Conservation (phyloP, 2,888 invertebrate genomes). For the Lithophane semibrunnea region DNA sequence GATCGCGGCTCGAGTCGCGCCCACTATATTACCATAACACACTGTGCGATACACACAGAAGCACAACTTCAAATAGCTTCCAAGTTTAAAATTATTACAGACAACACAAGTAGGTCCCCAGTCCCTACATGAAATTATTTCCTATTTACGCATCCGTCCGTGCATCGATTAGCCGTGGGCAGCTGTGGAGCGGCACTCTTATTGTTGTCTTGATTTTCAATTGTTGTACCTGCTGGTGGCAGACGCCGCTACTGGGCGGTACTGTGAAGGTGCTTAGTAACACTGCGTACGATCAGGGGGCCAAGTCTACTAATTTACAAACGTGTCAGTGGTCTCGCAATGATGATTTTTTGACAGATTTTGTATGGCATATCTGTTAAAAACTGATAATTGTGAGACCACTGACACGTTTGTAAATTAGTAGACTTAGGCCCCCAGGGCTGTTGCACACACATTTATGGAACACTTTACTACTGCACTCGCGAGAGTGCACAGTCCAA, state of each 20-base stretch:
- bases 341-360: too few relatives aligned
- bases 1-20: conserved; percentile 30
- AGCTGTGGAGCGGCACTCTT: too few relatives aligned
- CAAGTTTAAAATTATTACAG: background rate
- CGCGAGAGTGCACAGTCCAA: background rate
- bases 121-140: background rate
- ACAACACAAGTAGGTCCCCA: background rate
- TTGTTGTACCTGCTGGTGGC: too few relatives aligned
- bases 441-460: background rate
- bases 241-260: background rate
- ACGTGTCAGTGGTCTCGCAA: too few relatives aligned
- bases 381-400: too few relatives aligned
- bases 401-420: too few relatives aligned
- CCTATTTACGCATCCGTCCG: too few relatives aligned
- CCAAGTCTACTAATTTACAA: too few relatives aligned
- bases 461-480: background rate
- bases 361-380: too few relatives aligned
- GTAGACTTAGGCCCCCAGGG: too few relatives aligned
- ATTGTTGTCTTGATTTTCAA: background rate
- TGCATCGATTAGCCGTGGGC: background rate
- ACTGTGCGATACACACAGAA: conserved; percentile 23
- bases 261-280: background rate
- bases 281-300: background rate
- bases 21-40: conserved; percentile 23
- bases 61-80: background rate